A percentile compares a stretch with the other conserved stretches of the same genome.
Conservation (phyloP, 2,113 vertebrate species). For the Arothron firmamentum region DNA sequence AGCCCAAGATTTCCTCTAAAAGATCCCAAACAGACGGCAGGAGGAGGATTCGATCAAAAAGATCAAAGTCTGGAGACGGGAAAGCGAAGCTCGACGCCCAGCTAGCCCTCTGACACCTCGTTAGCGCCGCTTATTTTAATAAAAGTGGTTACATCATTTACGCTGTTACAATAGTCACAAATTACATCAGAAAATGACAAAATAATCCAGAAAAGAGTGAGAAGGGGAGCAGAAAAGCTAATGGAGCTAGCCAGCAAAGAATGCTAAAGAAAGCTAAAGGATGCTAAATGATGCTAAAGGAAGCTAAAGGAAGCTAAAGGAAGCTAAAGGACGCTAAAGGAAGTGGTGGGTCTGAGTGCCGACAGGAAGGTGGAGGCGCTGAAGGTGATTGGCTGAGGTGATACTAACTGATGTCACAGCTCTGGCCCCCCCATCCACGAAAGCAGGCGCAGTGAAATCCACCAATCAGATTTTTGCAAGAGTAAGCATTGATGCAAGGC, state of each 20-base stretch:
- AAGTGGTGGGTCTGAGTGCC: not conserved
- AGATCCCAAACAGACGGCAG: not conserved
- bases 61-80: not conserved
- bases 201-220: too few relatives aligned
- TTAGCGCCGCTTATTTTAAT: not conserved
- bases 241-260: slow-evolving; percentile 1
- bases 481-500: slow-evolving; percentile 93
- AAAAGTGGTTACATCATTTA: too few relatives aligned
- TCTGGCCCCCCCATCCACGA: slow-evolving; percentile 91
- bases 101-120: not conserved
- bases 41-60: not conserved
- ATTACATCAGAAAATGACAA: too few relatives aligned
- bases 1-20: not conserved
- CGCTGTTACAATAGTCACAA: too few relatives aligned
- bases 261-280: too few relatives aligned
- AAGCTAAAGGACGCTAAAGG: too few relatives aligned
- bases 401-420: slow-evolving; percentile 98
- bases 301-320: too few relatives aligned
- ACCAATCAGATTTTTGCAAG: slow-evolving; percentile 99
- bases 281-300: too few relatives aligned
- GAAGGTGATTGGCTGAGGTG: slow-evolving; percentile 20
- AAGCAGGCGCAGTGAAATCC: slow-evolving; percentile 97
- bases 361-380: slow-evolving; percentile 12
- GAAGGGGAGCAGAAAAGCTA: not conserved
- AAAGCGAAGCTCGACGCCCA: not conserved